Conservation (phyloP, 2,113 vertebrate genomes). For the Myanophis thanlyinensis region DNA sequence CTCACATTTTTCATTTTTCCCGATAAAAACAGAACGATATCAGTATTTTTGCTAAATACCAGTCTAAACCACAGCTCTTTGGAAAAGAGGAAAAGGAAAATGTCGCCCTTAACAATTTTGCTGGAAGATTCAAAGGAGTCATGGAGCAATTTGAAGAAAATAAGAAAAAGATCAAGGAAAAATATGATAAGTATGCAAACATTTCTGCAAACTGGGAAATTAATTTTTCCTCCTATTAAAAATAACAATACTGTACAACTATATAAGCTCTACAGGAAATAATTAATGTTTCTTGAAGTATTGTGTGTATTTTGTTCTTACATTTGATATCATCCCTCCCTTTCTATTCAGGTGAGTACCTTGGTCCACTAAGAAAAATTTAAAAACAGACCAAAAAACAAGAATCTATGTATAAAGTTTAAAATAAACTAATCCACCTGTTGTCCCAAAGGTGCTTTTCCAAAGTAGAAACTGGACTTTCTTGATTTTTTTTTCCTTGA, state of each 20-base stretch:
- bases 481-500: too few species aligned
- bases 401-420: not conserved
- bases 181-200: conserved; percentile 76
- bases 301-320: not conserved
- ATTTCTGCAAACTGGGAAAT: not conserved
- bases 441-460: too few species aligned
- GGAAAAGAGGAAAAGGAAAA: conserved; percentile 77
- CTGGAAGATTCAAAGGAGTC: conserved; percentile 70
- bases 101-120: conserved; percentile 54
- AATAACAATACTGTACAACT: conserved; percentile 2
- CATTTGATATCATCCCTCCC: not conserved
- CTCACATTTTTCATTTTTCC: conserved; percentile 38
- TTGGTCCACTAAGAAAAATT: not conserved
- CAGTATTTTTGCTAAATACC: conserved; percentile 83
- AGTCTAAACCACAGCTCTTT: conserved; percentile 85
- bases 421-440: not conserved
- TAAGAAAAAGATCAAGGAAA: conserved; percentile 86
- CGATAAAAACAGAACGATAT: conserved; percentile 76
- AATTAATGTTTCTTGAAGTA: not conserved
- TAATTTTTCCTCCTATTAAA: conserved; percentile 22
- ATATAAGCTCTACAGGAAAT: not conserved
- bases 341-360: not conserved
- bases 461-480: too few species aligned
- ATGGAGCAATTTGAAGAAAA: conserved; percentile 85
- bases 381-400: not conserved